Evolutionary conservation across 2,113 vertebrate species (phyloP), one percentile per base, ranked within the genome.

Genomic region (Speoplatyrhinus poulsoni): DNA sequence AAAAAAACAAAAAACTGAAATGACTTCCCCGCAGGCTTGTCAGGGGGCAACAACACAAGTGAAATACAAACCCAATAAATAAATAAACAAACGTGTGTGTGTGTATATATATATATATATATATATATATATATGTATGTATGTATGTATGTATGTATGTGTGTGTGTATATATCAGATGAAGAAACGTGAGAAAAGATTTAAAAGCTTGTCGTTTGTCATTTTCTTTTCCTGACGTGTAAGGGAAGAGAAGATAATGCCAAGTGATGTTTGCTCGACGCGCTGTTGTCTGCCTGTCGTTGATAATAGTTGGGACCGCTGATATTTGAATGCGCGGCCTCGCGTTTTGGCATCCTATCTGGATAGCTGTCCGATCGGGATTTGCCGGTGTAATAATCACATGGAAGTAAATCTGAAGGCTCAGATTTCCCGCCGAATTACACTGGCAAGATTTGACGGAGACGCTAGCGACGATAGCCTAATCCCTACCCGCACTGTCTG

Each of bases 361-460:
- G 88, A 91, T 92, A 85, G 90, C 80, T 92, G 91, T 91, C 90
- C 92, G 87, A 92, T 90, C 71, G 53, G 81, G 86, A 91, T 92
- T 91, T 91, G 76, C 76, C 67, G 80, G 64, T 85, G 84, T 80
- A 83, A 88, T 90, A 87, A 73, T 72, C 76, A 72, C 73, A 84
- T 79, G 81, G 83, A 87, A 73, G 85, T 85, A 90, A 82, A 82
- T 89, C 82, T 67, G 64, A 69, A 65, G 58, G 75, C 74, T 85
- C 17, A 63, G 64, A 79, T 76, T 74, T 75, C 70, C 76, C 68
- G 49, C 36, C 76, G 77, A 74, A 85, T 85, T 77, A 76, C 72
- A 71, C 68, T 67, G 10, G 66, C 59, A 54, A 61, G 16, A 76
- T 72, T 74, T 83, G 10, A 41, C 54, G 55, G 69, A 82, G 79